Conservation (phyloP, 2,113 vertebrate species). For the Maccullochella peelii region DNA sequence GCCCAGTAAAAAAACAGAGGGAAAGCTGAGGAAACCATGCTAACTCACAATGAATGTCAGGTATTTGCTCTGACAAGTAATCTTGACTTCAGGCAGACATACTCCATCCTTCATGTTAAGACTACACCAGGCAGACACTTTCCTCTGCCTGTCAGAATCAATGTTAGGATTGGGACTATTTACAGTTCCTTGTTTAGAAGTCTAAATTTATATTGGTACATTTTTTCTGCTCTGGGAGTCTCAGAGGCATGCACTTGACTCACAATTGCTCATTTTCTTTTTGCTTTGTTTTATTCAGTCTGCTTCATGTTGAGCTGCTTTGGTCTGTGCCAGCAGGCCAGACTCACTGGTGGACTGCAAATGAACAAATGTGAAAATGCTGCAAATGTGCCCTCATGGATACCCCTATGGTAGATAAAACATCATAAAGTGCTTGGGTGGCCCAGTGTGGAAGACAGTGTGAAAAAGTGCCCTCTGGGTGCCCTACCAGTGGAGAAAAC, state of each 20-base stretch:
- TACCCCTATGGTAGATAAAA: too few species aligned
- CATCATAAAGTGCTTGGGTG: too few species aligned
- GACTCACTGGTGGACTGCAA: neutral
- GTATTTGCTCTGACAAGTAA: constrained; percentile 65
- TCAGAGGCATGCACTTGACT: constrained; percentile 32
- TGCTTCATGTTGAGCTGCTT: constrained; percentile 23
- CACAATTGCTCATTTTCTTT: constrained; percentile 28
- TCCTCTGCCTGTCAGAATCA: constrained; percentile 46
- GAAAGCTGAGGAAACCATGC: constrained; percentile 43
- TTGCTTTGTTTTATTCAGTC: constrained; percentile 20
- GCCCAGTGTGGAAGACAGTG: too few species aligned
- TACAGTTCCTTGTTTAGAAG: constrained; percentile 25
- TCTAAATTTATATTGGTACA: constrained; percentile 25
- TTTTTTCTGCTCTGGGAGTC: constrained; percentile 20
- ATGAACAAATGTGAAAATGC: too few species aligned
- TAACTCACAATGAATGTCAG: constrained; percentile 58
- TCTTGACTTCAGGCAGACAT: constrained; percentile 56
- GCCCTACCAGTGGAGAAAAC: too few species aligned
- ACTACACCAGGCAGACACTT: constrained; percentile 47
- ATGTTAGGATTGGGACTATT: constrained; percentile 35
- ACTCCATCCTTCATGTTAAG: constrained; percentile 64
- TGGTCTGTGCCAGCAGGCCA: constrained; percentile 40
- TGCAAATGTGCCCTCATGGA: too few species aligned
- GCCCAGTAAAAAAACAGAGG: constrained; percentile 6
- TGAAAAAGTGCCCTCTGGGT: too few species aligned